Conservation (phyloP, 2,888 invertebrate species). For the Drosophila flavopinicola region DNA sequence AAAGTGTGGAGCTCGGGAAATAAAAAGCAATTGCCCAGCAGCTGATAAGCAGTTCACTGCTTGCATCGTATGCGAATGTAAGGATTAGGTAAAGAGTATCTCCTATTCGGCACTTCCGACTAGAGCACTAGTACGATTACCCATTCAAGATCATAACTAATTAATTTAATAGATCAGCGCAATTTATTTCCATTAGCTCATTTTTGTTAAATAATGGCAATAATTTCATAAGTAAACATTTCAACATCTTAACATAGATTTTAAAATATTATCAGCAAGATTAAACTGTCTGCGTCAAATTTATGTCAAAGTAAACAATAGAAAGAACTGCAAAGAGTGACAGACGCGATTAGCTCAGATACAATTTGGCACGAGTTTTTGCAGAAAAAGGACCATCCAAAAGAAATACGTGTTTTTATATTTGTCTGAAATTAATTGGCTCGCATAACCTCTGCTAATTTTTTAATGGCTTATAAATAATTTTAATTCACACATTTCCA, state of each 20-base stretch:
- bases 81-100: too few relatives aligned
- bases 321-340: slow-evolving; percentile 47
- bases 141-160: too few relatives aligned
- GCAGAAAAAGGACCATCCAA: slow-evolving; percentile 7
- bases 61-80: too few relatives aligned
- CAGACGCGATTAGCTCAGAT: slow-evolving; percentile 57
- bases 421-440: slow-evolving; percentile 45
- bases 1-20: too few relatives aligned
- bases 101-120: too few relatives aligned
- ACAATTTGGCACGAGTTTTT: slow-evolving; percentile 52
- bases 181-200: not conserved
- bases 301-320: slow-evolving; percentile 70
- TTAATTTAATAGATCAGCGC: too few relatives aligned
- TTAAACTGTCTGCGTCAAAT: slow-evolving; percentile 66
- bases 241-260: slow-evolving; percentile 19
- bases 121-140: too few relatives aligned
- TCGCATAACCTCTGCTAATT: slow-evolving; percentile 66
- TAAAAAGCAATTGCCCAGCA: too few relatives aligned
- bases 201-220: slow-evolving; percentile 3
- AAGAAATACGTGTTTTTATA: slow-evolving; percentile 7
- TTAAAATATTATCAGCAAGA: slow-evolving; percentile 49
- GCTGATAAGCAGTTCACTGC: too few relatives aligned
- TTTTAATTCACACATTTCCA: slow-evolving; percentile 48
- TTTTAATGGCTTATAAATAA: slow-evolving; percentile 69
- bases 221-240: slow-evolving; percentile 28